Percentiles rank a stretch among this genome's conserved stretches.
phyloP scores from a whole-genome alignment of 2,113 vertebrate genomes.

The Gorsachius goisagi region DNA sequence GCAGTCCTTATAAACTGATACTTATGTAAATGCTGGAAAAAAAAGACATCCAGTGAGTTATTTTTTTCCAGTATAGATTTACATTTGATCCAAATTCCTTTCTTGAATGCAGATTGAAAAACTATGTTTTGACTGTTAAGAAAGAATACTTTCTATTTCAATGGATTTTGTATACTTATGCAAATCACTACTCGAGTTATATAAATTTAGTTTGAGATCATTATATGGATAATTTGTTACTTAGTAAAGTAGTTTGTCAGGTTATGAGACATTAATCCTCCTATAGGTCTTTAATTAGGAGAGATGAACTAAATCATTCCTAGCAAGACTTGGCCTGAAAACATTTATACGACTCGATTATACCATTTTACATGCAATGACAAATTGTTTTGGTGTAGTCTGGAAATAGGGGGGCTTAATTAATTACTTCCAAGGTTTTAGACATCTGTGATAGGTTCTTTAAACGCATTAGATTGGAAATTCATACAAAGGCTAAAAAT shows the following conservation, averaged over 20 bases:
- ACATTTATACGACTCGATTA: slow-evolving; percentile 78
- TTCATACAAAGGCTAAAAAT: slow-evolving; percentile 73
- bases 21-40: not conserved
- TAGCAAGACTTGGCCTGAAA: slow-evolving; percentile 75
- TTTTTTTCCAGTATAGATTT: slow-evolving; percentile 4
- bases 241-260: slow-evolving; percentile 77
- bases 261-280: slow-evolving; percentile 80
- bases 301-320: slow-evolving; percentile 81
- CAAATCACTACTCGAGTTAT: slow-evolving; percentile 59
- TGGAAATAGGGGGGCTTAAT: slow-evolving; percentile 76
- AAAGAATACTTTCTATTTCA: slow-evolving; percentile 1
- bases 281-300: slow-evolving; percentile 79
- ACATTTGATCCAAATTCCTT: not conserved
- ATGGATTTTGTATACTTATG: slow-evolving; percentile 34
- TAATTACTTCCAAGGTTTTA: slow-evolving; percentile 77
- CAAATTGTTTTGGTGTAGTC: slow-evolving; percentile 80
- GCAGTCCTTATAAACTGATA: not conserved
- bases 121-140: not conserved
- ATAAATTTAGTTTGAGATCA: slow-evolving; percentile 75
- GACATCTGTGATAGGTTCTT: slow-evolving; percentile 71
- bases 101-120: not conserved
- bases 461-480: slow-evolving; percentile 73
- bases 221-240: slow-evolving; percentile 79
- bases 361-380: slow-evolving; percentile 77
- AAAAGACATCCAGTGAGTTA: not conserved